Percentiles rank a stretch among this genome's conserved stretches.
phyloP scores from a whole-genome alignment of 2,888 invertebrate species.

The Rosalia funebris region DNA sequence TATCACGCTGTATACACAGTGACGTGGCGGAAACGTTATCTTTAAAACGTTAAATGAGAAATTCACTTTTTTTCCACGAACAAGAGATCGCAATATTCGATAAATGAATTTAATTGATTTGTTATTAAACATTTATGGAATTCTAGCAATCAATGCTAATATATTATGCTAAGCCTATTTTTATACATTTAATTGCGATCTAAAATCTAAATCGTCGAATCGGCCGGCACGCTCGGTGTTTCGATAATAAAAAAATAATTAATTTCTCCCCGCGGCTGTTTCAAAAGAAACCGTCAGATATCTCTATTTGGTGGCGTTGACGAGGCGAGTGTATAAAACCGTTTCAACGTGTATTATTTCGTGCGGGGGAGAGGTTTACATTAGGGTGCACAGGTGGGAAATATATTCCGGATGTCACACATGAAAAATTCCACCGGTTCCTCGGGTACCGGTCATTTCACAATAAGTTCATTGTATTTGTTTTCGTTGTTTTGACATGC shows the following conservation, averaged over 20 bases:
- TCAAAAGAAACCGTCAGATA: not conserved
- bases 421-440: conserved; percentile 49
- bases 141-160: not conserved
- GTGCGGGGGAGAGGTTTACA: conserved; percentile 28
- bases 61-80: not conserved
- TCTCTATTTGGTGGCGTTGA: not conserved
- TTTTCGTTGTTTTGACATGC: too few relatives aligned
- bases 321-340: conserved; percentile 14
- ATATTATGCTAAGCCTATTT: not conserved
- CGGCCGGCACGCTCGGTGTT: too few relatives aligned
- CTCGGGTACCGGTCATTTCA: conserved; percentile 47
- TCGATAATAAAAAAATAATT: not conserved
- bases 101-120: too few relatives aligned
- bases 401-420: conserved; percentile 50
- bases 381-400: conserved; percentile 44
- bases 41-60: not conserved
- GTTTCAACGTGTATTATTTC: conserved; percentile 15
- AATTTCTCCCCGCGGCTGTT: not conserved
- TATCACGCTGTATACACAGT: too few relatives aligned
- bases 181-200: too few relatives aligned
- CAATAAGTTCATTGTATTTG: too few relatives aligned
- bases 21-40: too few relatives aligned
- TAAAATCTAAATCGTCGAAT: too few relatives aligned
- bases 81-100: not conserved
- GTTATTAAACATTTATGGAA: not conserved